These are phyloP conservation scores for Cranoglanis bouderius DNA, from an alignment of 2,113 vertebrate genomes.

Conservation along the genomic window DNA sequence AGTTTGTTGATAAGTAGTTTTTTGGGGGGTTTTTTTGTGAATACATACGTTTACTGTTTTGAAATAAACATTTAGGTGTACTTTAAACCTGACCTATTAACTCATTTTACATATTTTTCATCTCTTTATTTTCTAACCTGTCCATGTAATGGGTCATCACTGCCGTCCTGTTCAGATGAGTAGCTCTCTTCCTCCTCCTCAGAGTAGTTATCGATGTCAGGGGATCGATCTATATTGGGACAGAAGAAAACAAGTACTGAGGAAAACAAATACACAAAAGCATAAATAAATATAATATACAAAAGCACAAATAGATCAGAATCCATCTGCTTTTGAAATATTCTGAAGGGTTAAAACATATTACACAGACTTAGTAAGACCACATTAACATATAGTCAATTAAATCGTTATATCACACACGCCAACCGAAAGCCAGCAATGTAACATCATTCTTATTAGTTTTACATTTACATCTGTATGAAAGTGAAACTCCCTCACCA, in stretches of 20 bases:
- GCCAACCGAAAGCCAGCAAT: background rate
- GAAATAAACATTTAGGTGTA: background rate
- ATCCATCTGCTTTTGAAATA: background rate
- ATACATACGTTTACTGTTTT: background rate
- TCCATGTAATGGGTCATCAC: conserved; percentile 86
- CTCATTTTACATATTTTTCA: background rate
- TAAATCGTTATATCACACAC: background rate
- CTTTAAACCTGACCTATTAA: background rate
- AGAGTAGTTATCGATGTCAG: conserved; percentile 91
- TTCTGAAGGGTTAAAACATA: background rate
- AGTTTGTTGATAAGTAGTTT: background rate
- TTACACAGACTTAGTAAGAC: background rate
- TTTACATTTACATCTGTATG: background rate
- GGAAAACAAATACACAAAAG: background rate
- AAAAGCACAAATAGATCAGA: background rate
- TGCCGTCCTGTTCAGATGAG: conserved; percentile 90
- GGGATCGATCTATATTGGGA: conserved; percentile 80
- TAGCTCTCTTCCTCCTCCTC: conserved; percentile 94
- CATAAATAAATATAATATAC: background rate
- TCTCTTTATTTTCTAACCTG: conserved; percentile 70
- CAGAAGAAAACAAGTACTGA: background rate
- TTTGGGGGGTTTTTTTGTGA: background rate
- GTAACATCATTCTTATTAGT: background rate
- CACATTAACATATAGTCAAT: background rate
- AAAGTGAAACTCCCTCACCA: conserved; percentile 65